Conservation (phyloP, 2,797 vertebrate genomes). For the Nasua narica region DNA sequence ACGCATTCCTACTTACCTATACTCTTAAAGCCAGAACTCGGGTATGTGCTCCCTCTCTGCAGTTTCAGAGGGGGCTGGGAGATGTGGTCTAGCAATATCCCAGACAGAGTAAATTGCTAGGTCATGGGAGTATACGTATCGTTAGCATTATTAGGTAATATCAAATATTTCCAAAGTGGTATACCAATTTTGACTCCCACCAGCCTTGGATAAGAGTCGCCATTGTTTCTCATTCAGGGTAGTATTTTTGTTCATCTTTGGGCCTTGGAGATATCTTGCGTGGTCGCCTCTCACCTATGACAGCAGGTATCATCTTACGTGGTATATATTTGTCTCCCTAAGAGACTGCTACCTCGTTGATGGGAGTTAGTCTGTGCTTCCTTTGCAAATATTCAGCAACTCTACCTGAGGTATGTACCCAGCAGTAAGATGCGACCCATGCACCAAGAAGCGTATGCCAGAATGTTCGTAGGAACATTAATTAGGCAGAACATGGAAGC, state of each 20-base stretch:
- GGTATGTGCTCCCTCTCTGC: neutral
- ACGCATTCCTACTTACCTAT: neutral
- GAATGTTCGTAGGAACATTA: neutral
- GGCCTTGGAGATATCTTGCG: neutral
- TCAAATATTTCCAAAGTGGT: neutral
- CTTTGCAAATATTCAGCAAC: neutral
- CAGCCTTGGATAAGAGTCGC: neutral
- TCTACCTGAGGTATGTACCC: too few species aligned
- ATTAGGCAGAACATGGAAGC: neutral
- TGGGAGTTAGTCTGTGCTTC: neutral
- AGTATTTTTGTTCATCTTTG: neutral
- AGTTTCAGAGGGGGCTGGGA: neutral
- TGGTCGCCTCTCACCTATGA: neutral
- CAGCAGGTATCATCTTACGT: neutral
- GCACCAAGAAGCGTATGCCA: neutral
- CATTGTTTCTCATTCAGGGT: neutral
- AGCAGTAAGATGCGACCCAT: neutral
- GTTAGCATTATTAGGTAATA: neutral
- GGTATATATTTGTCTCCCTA: neutral
- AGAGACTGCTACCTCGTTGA: neutral
- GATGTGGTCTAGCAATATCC: neutral
- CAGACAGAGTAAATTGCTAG: neutral
- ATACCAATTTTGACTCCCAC: neutral
- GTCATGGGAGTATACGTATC: neutral
- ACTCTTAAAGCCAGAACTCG: neutral